These are phyloP conservation scores for Trimorus sp. DNA, from an alignment of 2,888 invertebrate species.

Conservation along the genomic window DNA sequence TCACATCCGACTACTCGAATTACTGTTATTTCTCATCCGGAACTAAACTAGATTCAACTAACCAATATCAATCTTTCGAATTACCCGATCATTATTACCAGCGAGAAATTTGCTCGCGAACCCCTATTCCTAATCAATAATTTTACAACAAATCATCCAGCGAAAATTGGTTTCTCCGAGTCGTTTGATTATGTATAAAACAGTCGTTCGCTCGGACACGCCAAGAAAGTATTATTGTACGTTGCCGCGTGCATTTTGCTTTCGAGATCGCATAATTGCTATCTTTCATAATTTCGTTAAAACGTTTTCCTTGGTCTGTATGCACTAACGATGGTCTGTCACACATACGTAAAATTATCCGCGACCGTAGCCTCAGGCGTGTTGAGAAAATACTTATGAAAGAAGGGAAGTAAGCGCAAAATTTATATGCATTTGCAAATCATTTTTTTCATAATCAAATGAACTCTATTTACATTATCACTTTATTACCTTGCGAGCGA, in stretches of 20 bases:
- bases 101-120: no score
- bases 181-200: slow-evolving; percentile 22
- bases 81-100: no score
- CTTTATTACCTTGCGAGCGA: slow-evolving; percentile 54
- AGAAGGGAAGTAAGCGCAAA: slow-evolving; percentile 52
- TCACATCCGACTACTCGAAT: no score
- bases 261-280: slow-evolving; percentile 53
- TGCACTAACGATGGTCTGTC: slow-evolving; percentile 53
- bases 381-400: slow-evolving; percentile 14
- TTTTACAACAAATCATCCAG: no score
- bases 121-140: no score
- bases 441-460: slow-evolving; percentile 50
- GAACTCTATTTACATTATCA: slow-evolving; percentile 62
- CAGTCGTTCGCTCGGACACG: slow-evolving; percentile 13
- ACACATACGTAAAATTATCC: slow-evolving; percentile 63
- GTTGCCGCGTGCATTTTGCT: slow-evolving; percentile 28
- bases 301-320: slow-evolving; percentile 43
- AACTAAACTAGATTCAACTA: no score
- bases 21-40: no score
- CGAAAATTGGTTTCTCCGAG: background rate
- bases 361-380: slow-evolving; percentile 49
- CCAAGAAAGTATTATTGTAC: slow-evolving; percentile 46
- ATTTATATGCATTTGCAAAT: slow-evolving; percentile 55
- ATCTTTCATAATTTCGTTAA: slow-evolving; percentile 65
- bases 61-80: no score